A percentile compares a stretch with the other conserved stretches of the same genome.
Conservation (phyloP, 2,888 invertebrate genomes). For the Lasiommata megera region DNA sequence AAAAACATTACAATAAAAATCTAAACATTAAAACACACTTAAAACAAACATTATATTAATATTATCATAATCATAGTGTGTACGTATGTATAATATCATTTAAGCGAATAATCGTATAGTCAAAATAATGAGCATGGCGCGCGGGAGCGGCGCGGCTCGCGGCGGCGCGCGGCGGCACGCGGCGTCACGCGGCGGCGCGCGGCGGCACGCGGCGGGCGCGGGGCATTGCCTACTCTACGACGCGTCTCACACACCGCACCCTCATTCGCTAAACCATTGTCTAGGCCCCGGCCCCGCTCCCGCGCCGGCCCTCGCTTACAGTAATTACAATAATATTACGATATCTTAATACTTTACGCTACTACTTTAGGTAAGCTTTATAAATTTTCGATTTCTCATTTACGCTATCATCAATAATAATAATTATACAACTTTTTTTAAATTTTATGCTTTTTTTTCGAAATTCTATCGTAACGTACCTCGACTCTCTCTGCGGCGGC, state of each 20-base stretch:
- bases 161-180: constrained; percentile 25
- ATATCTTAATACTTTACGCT: constrained; percentile 81
- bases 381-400: constrained; percentile 79
- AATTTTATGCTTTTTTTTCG: constrained; percentile 79
- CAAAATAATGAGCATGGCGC: constrained; percentile 77
- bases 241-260: constrained; percentile 30
- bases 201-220: background rate
- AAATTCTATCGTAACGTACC: constrained; percentile 80
- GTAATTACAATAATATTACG: constrained; percentile 64
- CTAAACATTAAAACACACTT: constrained; percentile 82
- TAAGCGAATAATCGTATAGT: constrained; percentile 81
- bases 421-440: constrained; percentile 82
- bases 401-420: constrained; percentile 79
- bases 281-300: constrained; percentile 48
- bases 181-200: constrained; percentile 15
- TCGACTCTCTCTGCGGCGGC: constrained; percentile 76
- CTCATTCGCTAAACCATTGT: constrained; percentile 51
- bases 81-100: constrained; percentile 80
- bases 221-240: background rate
- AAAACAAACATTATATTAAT: constrained; percentile 82
- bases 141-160: constrained; percentile 56
- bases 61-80: constrained; percentile 80
- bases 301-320: constrained; percentile 59
- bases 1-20: constrained; percentile 82
- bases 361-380: constrained; percentile 81